A percentile compares a stretch with the other conserved stretches of the same genome.
Conservation (phyloP, 2,113 vertebrate genomes). For the Perognathus longimembris region DNA sequence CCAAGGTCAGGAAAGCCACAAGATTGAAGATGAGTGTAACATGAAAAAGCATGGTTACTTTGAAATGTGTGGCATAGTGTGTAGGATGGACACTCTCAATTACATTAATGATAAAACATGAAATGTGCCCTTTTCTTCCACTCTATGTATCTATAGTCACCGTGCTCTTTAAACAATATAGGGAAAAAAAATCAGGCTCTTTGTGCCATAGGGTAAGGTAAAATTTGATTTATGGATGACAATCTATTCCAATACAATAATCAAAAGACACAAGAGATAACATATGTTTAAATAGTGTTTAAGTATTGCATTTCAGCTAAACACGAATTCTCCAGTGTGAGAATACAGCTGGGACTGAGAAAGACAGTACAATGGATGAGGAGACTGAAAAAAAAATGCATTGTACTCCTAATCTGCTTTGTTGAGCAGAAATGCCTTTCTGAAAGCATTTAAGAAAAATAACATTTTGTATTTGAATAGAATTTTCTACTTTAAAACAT, state of each 20-base stretch:
- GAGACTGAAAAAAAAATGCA: too few species aligned
- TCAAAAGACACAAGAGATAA: background rate
- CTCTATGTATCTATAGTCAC: background rate
- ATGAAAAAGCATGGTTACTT: background rate
- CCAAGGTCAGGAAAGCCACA: constrained; percentile 12
- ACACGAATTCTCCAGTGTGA: background rate
- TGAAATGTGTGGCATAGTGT: constrained; percentile 16
- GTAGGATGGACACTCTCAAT: constrained; percentile 30
- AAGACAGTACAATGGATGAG: too few species aligned
- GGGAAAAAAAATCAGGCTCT: constrained; percentile 41
- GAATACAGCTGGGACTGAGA: too few species aligned
- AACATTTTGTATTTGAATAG: background rate
- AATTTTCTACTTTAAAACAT: background rate
- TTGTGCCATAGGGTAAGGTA: background rate
- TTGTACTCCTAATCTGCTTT: too few species aligned
- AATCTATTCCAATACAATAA: background rate
- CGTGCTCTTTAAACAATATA: constrained; percentile 45
- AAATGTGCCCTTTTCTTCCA: background rate
- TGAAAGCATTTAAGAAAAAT: too few species aligned
- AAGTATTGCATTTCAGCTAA: background rate
- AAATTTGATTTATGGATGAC: background rate
- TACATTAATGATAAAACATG: constrained; percentile 25
- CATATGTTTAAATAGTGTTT: background rate
- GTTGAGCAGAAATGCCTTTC: too few species aligned
- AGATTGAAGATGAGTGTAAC: constrained; percentile 59